Base-by-base conservation (phyloP, 2,797 vertebrate species). In the Aldrovandia affinis region DNA sequence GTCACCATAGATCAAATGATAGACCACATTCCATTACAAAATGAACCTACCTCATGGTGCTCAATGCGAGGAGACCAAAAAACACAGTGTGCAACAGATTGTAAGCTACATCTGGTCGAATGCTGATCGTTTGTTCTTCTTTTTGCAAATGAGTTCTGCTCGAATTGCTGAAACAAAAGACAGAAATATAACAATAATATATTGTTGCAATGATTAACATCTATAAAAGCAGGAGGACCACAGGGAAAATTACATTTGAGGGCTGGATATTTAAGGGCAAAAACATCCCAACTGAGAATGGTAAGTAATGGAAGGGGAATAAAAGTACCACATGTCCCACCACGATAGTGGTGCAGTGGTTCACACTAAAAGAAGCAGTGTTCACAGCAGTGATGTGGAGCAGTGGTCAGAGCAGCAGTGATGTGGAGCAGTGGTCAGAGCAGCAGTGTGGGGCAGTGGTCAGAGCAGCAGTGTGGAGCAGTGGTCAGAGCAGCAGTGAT, bases 11-110 rank as follows among this genome's bases (percentile, higher is more conserved):
- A n/a, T n/a, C n/a, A n/a, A n/a, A n/a, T n/a, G n/a, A n/a, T 1
- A 30, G 33, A 57, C 86, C 86, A 75, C 87, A 82, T 61, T 70
- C 82, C 84, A 85, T 85, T 86, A 18, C 36, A 36, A 61, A 10
- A 14, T 30, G 63, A 36, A 61, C 88, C 93, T 86, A 99, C 98
- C 98, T 98, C 98, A 99, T 99, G 6, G 97, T 99, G 91, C 97
- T 98, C 92, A 98, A 92, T 9, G 97, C 97, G 88, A 99, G 92
- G 68, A 97, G 93, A 59, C 98, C 98, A 18, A 96, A 99, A 87
- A 98, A 94, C 78, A 99, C 83, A 0, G 96, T 95, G 86, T 99
- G 98, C 61, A 96, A 86, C 84, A 98, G 91, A 87, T 98, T 97
- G 91, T 99, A 99, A 50, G 97, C 97, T 57, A 96, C 92, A 61